A percentile compares a stretch with the other conserved stretches of the same genome.
These are phyloP conservation scores for Notamacropus eugenii DNA, from an alignment of 2,797 vertebrate species.

Conservation along the genomic window DNA sequence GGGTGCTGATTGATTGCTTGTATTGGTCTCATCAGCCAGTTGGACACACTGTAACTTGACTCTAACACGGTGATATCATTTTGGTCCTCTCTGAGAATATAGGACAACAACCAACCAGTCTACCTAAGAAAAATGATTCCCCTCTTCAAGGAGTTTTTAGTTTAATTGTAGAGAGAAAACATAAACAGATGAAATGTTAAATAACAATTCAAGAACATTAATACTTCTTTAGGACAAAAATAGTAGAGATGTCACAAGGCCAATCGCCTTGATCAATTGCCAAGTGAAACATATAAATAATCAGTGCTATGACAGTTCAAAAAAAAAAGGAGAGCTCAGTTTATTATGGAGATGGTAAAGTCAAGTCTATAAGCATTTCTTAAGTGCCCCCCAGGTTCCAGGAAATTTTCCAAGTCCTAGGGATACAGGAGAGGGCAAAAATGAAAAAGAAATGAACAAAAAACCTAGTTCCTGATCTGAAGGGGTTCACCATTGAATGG, in stretches of 20 bases:
- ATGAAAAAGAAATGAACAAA: neutral
- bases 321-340: neutral
- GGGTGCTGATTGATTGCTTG: neutral
- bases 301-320: conserved; percentile 11
- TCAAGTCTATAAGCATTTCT: neutral
- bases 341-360: neutral
- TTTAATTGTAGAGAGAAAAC: neutral
- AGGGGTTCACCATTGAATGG: neutral
- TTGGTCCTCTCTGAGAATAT: too few species aligned
- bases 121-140: neutral
- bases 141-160: neutral
- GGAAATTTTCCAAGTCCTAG: neutral
- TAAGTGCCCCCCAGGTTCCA: neutral
- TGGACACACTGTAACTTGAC: too few species aligned
- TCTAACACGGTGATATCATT: too few species aligned
- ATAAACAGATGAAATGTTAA: neutral
- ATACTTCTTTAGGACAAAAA: neutral
- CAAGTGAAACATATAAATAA: conserved; percentile 3
- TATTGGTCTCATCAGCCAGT: too few species aligned
- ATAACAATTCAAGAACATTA: neutral
- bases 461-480: neutral
- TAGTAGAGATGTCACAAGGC: neutral
- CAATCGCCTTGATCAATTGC: neutral
- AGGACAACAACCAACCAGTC: neutral
- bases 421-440: neutral